Base-by-base conservation (phyloP, 2,888 invertebrate genomes). In the Cephus spinipes region DNA sequence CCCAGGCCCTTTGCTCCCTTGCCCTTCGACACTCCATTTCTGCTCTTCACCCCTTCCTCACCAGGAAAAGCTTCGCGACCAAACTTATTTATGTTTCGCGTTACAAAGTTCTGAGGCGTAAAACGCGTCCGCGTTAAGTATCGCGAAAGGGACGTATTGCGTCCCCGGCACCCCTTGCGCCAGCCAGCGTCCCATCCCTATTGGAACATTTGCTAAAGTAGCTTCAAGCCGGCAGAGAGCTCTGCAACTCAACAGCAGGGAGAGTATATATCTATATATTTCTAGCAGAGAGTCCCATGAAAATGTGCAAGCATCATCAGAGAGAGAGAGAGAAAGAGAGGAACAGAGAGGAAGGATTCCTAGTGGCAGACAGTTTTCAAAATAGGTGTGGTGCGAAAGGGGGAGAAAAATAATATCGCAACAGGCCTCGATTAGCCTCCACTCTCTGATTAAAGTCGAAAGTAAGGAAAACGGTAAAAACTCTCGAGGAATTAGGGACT, bases 401-500 rank as follows among this genome's bases (percentile, higher is more conserved):
- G 23, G 23, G 23, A 6, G 23, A 6, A 15, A 15, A 55, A 33
- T 71, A 71, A 71, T 71, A 31, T 33, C 71, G 71, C 31, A 33
- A 71, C 71, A 33, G 6, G 71, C 71, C 32, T 71, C 12, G 71
- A 71, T 71, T 71, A 71, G 71, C 71, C 33, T 71, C 71, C 71
- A 71, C 71, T 71, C 33, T 71, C 33, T 71, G 71, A 71, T 71
- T 71, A 71, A 71, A 71, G 71, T 71, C 31, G 31, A 33, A 71
- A 71, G 71, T 33, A 55, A 55, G 34, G 32, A 36, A 23, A n/a
- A 31, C 15, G 30, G 12, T 34, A 74, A 40, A 15, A n/a, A 75
- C 81, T 82, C 83, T 85, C 79, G 81, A 82, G 81, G 82, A 85
- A 86, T 84, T 86, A 83, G 83, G 83, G 83, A 83, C 87, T 87